These are phyloP conservation scores for Mya arenaria DNA, from an alignment of 1,140 invertebrate genomes.

Conservation along the genomic window DNA sequence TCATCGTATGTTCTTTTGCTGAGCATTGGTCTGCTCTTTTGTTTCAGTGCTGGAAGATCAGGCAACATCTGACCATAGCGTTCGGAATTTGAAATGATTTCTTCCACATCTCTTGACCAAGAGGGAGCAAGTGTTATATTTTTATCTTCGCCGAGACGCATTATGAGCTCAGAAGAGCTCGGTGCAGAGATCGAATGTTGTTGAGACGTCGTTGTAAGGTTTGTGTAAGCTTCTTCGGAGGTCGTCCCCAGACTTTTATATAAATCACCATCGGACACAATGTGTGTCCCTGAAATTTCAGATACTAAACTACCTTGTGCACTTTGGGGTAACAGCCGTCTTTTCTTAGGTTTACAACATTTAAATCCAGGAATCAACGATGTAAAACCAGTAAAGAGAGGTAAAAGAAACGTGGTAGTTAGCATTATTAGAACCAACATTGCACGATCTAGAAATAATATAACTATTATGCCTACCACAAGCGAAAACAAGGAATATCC, in stretches of 20 bases:
- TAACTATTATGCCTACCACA: constrained; percentile 53
- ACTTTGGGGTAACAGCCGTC: background rate
- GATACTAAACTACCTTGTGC: background rate
- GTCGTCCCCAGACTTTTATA: constrained; percentile 42
- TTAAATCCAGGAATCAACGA: constrained; percentile 62
- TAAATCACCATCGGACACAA: constrained; percentile 6
- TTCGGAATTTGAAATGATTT: background rate
- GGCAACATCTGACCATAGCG: background rate
- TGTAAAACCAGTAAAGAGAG: constrained; percentile 71
- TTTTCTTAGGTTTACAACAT: constrained; percentile 49
- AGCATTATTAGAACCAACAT: constrained; percentile 67
- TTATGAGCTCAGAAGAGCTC: too few relatives aligned
- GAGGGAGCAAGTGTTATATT: background rate
- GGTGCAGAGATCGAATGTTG: too few relatives aligned
- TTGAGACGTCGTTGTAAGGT: too few relatives aligned
- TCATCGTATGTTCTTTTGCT: too few relatives aligned
- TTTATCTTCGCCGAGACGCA: too few relatives aligned
- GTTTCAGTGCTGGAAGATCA: background rate
- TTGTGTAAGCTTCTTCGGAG: too few relatives aligned
- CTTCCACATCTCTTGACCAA: constrained; percentile 27
- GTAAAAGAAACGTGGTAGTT: constrained; percentile 60
- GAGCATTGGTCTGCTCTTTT: too few relatives aligned
- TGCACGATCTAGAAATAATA: constrained; percentile 55
- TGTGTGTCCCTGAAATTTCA: background rate
- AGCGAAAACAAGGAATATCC: constrained; percentile 67